phyloP scores from a whole-genome alignment of 2,888 invertebrate species.

The Phyto melanocephala region DNA sequence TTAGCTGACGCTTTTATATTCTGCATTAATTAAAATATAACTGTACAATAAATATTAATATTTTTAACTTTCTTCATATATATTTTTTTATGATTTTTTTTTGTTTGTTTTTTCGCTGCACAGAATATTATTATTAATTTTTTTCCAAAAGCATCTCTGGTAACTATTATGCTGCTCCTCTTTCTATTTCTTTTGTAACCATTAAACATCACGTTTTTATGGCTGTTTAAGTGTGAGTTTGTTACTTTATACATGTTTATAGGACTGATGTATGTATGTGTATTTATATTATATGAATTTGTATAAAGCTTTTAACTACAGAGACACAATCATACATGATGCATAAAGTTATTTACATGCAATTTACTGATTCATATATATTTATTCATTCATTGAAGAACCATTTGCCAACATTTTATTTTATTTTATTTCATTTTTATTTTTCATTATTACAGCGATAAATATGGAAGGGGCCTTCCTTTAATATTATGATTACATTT shows the following conservation, averaged over 20 bases:
- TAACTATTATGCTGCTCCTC: too few relatives aligned
- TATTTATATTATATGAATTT: conserved; percentile 39
- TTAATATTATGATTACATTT: conserved; percentile 25
- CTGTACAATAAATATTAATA: not conserved
- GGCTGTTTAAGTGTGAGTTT: not conserved
- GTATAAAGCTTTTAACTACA: conserved; percentile 61
- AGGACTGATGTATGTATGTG: not conserved
- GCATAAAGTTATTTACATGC: conserved; percentile 56
- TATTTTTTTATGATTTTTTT: not conserved
- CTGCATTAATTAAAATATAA: conserved; percentile 37
- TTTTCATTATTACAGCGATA: not conserved
- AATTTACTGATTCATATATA: conserved; percentile 52
- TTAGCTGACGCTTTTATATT: not conserved
- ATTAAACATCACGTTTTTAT: conserved; percentile 25
- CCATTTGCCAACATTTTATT: conserved; percentile 21
- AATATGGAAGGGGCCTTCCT: not conserved
- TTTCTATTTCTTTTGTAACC: not conserved
- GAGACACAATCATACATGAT: conserved; percentile 42
- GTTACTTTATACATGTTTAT: too few relatives aligned
- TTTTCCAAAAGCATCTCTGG: not conserved
- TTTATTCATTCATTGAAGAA: conserved; percentile 37
- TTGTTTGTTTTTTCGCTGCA: not conserved
- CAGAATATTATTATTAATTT: conserved; percentile 22
- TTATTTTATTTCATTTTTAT: not conserved
- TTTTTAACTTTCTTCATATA: not conserved